Percentiles rank a stretch among this genome's conserved stretches.
Evolutionary conservation across 30 jellyfish, hydroid and myxozoan species (phyloP).

Genomic region (Hydractinia symbiolongicarpus): DNA sequence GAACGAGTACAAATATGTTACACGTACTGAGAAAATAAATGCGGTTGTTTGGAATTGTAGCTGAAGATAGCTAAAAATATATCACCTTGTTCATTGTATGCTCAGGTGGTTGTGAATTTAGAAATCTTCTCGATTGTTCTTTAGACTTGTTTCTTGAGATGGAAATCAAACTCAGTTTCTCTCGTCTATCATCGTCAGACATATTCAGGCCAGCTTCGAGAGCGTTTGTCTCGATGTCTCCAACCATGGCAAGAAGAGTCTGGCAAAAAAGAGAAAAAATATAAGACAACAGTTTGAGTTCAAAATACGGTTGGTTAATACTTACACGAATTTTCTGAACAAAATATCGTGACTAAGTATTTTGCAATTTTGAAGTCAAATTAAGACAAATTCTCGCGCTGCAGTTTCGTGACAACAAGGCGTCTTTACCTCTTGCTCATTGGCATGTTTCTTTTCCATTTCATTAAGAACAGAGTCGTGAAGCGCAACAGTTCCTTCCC

Average conservation of each 20-base stretch:
- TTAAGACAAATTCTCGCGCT: not conserved
- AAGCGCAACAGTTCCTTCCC: slow-evolving; percentile 79
- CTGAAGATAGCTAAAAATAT: not conserved
- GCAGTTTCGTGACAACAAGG: not conserved
- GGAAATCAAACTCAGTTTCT: slow-evolving; percentile 36
- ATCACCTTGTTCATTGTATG: slow-evolving; percentile 48
- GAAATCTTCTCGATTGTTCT: slow-evolving; percentile 22
- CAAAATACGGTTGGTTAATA: too few relatives aligned
- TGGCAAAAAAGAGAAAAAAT: slow-evolving; percentile 4
- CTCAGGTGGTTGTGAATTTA: slow-evolving; percentile 38
- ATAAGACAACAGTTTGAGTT: not conserved
- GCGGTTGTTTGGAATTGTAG: not conserved
- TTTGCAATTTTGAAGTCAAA: not conserved
- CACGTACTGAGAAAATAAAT: not conserved
- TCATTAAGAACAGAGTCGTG: slow-evolving; percentile 64
- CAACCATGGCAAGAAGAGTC: slow-evolving; percentile 48
- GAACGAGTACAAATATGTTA: not conserved
- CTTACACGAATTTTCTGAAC: not conserved
- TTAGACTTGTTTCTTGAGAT: slow-evolving; percentile 54
- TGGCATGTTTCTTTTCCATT: slow-evolving; percentile 75
- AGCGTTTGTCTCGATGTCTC: slow-evolving; percentile 45
- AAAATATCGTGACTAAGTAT: not conserved
- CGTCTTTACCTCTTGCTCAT: slow-evolving; percentile 59
- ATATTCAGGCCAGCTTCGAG: slow-evolving; percentile 45
- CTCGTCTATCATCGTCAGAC: slow-evolving; percentile 31